Percentiles rank a stretch among this genome's conserved stretches.
Evolutionary conservation across 2,797 vertebrate genomes (phyloP).

Genomic region (Hybognathus amarus): DNA sequence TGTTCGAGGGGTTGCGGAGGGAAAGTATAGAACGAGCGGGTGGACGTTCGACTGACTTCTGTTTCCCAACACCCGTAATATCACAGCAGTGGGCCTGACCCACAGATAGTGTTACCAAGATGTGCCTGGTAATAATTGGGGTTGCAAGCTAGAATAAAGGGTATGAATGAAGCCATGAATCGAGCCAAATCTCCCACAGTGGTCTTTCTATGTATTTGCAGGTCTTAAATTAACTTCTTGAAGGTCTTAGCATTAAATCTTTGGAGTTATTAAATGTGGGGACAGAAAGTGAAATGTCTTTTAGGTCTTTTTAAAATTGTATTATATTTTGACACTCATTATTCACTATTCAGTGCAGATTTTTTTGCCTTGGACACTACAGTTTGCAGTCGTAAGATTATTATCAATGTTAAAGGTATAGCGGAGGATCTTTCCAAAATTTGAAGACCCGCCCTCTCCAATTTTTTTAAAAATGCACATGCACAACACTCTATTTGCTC

Average conservation of each 20-base stretch:
- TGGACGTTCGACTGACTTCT: constrained; percentile 61
- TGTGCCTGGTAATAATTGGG: constrained; percentile 64
- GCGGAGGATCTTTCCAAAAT: no score
- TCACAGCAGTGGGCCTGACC: constrained; percentile 43
- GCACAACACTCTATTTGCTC: no score
- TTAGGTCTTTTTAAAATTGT: not conserved
- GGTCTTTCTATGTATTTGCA: not conserved
- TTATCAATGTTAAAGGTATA: not conserved
- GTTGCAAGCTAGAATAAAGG: constrained; percentile 55
- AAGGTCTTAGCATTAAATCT: not conserved
- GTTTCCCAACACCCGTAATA: constrained; percentile 74
- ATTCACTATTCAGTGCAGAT: not conserved
- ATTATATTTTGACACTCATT: not conserved
- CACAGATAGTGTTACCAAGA: constrained; percentile 71
- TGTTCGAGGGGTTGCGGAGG: constrained; percentile 31
- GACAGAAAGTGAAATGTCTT: not conserved
- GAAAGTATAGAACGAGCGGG: constrained; percentile 34
- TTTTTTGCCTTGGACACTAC: not conserved
- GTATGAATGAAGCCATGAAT: not conserved
- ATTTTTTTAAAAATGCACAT: no score
- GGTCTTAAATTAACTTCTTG: not conserved
- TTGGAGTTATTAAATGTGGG: not conserved
- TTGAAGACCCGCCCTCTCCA: no score
- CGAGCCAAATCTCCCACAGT: not conserved
- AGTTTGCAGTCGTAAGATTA: not conserved